Conservation (phyloP, 2,797 vertebrate species). For the Avahi laniger region DNA sequence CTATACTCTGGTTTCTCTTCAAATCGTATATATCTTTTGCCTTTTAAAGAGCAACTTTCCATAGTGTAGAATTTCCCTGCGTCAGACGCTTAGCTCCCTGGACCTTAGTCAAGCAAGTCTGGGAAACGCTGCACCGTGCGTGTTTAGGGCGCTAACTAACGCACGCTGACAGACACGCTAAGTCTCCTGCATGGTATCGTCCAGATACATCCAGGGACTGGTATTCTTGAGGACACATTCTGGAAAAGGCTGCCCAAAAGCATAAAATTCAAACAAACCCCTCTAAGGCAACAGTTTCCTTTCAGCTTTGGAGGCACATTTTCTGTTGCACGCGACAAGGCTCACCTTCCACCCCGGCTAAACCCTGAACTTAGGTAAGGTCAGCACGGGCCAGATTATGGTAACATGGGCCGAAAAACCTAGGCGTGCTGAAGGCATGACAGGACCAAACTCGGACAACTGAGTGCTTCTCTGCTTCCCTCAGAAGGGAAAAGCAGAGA, state of each 20-base stretch:
- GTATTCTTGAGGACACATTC: background rate
- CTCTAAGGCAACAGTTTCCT: background rate
- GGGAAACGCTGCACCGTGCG: background rate
- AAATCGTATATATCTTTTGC: too few species aligned
- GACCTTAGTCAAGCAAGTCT: background rate
- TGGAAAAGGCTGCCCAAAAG: background rate
- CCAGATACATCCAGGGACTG: background rate
- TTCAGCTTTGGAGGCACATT: background rate
- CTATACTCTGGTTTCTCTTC: too few species aligned
- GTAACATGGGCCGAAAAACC: background rate
- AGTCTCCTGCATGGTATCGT: background rate
- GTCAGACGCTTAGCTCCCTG: background rate
- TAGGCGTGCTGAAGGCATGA: background rate
- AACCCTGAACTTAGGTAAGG: background rate
- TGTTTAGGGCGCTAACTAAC: too few species aligned
- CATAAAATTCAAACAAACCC: background rate
- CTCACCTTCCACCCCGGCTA: background rate
- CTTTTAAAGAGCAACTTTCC: background rate
- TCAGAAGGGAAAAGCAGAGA: background rate
- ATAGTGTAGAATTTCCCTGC: background rate
- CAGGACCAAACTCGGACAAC: background rate
- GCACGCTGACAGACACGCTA: fast-evolving
- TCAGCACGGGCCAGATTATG: background rate
- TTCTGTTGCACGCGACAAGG: background rate
- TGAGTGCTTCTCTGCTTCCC: background rate